Conservation (phyloP, 2,797 vertebrate genomes). For the Clarias laeviceps region DNA sequence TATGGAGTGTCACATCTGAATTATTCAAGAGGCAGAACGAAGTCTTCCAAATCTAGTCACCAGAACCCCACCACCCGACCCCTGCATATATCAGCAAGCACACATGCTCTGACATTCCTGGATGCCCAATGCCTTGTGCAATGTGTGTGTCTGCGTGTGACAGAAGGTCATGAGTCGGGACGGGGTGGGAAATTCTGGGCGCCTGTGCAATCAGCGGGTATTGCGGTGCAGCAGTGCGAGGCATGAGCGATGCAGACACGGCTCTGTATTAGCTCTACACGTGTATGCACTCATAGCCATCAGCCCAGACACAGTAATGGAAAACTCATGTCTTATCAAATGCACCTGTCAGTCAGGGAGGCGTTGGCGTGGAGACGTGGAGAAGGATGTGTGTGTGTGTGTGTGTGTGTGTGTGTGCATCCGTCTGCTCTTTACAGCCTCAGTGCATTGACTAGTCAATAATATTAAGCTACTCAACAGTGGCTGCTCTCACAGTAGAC, state of each 20-base stretch:
- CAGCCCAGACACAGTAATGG: slow-evolving; percentile 69
- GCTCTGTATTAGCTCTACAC: slow-evolving; percentile 63
- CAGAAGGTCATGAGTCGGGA: slow-evolving; percentile 41
- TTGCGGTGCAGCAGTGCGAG: slow-evolving; percentile 53
- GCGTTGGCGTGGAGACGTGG: slow-evolving; percentile 62
- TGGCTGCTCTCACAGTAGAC: slow-evolving; percentile 40
- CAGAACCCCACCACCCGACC: slow-evolving; percentile 23
- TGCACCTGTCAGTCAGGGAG: slow-evolving; percentile 67
- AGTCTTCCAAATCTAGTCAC: slow-evolving; percentile 51
- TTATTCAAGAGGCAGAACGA: slow-evolving; percentile 51
- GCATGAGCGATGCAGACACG: slow-evolving; percentile 42
- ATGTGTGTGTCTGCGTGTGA: slow-evolving; percentile 35
- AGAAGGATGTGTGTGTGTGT: slow-evolving; percentile 59
- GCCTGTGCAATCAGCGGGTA: slow-evolving; percentile 49
- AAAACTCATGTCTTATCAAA: slow-evolving; percentile 72
- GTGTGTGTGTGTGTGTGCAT: slow-evolving; percentile 32
- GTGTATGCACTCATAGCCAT: slow-evolving; percentile 68
- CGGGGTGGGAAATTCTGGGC: slow-evolving; percentile 44
- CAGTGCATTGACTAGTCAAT: slow-evolving; percentile 44
- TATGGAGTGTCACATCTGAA: slow-evolving; percentile 53
- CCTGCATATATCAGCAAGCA: slow-evolving; percentile 15
- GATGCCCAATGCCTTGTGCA: slow-evolving; percentile 29
- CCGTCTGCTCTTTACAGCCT: slow-evolving; percentile 34
- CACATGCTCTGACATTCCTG: slow-evolving; percentile 17
- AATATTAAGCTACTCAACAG: slow-evolving; percentile 51